Evolutionary conservation across 2,888 invertebrate species (phyloP).

Genomic region (Campoplex capitator): DNA sequence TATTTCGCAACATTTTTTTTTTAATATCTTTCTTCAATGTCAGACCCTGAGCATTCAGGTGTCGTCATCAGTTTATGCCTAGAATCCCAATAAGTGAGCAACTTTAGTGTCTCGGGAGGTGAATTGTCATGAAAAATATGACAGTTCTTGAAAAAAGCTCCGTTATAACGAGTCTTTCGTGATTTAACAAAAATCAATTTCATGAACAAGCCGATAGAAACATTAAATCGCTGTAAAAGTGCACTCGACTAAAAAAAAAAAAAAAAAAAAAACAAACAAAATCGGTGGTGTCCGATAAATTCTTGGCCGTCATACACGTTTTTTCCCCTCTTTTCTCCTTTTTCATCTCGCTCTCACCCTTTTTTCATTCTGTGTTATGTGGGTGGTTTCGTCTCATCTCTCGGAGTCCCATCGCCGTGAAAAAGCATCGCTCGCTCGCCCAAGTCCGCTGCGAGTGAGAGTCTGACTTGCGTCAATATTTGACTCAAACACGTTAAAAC

Average conservation of each 20-base stretch:
- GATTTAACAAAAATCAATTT: not conserved
- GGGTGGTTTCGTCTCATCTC: slow-evolving; percentile 80
- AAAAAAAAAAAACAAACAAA: slow-evolving; percentile 62
- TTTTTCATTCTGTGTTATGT: slow-evolving; percentile 76
- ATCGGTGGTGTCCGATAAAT: slow-evolving; percentile 47
- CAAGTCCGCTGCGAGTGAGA: slow-evolving; percentile 67
- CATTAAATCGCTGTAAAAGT: slow-evolving; percentile 55
- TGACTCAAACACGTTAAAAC: slow-evolving; percentile 85
- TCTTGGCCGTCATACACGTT: slow-evolving; percentile 32
- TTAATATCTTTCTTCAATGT: not conserved
- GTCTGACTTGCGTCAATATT: slow-evolving; percentile 84
- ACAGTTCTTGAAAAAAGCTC: too few relatives aligned
- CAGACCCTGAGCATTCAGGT: not conserved
- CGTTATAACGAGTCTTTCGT: not conserved
- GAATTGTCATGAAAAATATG: too few relatives aligned
- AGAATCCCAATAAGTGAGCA: not conserved
- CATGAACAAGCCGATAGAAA: slow-evolving; percentile 56
- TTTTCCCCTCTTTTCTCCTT: slow-evolving; percentile 39
- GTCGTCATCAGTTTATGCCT: not conserved
- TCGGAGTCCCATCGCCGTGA: slow-evolving; percentile 77
- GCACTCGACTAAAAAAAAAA: slow-evolving; percentile 66
- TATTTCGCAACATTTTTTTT: too few relatives aligned
- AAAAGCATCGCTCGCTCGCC: slow-evolving; percentile 54
- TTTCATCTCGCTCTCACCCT: slow-evolving; percentile 47
- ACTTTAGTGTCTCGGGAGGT: not conserved